These are phyloP conservation scores for Forbesichthys agassizii DNA, from an alignment of 2,113 vertebrate species.

Conservation along the genomic window DNA sequence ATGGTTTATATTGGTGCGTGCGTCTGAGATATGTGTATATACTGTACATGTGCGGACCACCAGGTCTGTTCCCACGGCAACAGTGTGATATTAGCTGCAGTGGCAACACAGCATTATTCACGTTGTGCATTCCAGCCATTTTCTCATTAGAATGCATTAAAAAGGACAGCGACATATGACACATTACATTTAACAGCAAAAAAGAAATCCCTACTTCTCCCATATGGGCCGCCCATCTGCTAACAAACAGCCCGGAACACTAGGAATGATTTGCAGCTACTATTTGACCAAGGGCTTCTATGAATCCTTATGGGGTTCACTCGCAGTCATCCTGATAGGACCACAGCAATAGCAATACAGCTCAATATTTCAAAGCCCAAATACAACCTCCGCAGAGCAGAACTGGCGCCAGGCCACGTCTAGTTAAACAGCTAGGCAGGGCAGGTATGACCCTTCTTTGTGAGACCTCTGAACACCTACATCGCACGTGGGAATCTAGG, in stretches of 20 bases:
- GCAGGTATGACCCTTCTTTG: constrained; percentile 32
- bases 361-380: background rate
- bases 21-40: background rate
- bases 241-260: too few relatives aligned
- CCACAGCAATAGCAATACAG: background rate
- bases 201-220: too few relatives aligned
- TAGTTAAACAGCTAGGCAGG: constrained; percentile 51
- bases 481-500: background rate
- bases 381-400: constrained; percentile 25
- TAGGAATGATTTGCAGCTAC: too few relatives aligned
- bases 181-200: too few relatives aligned
- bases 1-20: background rate
- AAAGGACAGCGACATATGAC: background rate
- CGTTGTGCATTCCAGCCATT: constrained; percentile 4
- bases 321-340: constrained; percentile 10
- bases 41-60: background rate
- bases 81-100: background rate
- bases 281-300: background rate
- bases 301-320: background rate
- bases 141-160: constrained; percentile 5
- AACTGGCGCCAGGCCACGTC: constrained; percentile 24
- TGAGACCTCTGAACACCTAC: constrained; percentile 59
- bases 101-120: background rate
- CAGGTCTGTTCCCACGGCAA: constrained; percentile 1
- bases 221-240: too few relatives aligned